phyloP scores from a whole-genome alignment of 2,113 vertebrate species.

The Rhegmatorhina hoffmannsi region DNA sequence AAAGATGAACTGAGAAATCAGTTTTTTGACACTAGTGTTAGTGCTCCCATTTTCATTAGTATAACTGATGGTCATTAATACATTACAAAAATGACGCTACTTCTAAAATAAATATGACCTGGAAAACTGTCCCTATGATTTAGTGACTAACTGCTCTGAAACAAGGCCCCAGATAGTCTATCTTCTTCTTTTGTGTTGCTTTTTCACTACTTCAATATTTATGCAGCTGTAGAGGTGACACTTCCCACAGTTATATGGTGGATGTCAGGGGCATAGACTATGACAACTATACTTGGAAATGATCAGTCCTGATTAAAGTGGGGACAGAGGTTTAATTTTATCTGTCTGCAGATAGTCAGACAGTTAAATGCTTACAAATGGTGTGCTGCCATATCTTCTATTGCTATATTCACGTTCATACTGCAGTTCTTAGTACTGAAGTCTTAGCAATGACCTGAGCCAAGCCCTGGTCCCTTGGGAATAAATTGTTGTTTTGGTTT shows the following conservation, averaged over 20 bases:
- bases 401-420: neutral
- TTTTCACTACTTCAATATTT: neutral
- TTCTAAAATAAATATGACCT: neutral
- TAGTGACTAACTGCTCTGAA: neutral
- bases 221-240: neutral
- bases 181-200: neutral
- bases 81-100: neutral
- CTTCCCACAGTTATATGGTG: neutral
- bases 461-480: neutral
- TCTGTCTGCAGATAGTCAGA: neutral
- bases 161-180: neutral
- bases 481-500: neutral
- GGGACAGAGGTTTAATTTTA: neutral
- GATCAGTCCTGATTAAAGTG: neutral
- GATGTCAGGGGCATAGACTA: neutral
- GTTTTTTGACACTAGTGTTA: neutral
- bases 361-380: neutral
- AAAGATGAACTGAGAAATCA: neutral
- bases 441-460: neutral
- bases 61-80: neutral
- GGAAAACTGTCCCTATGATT: neutral
- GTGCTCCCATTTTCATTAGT: neutral
- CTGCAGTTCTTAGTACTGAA: neutral
- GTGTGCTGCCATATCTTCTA: neutral
- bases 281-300: neutral